Conservation (phyloP, 2,888 invertebrate genomes). For the Athripsodes cinereus region DNA sequence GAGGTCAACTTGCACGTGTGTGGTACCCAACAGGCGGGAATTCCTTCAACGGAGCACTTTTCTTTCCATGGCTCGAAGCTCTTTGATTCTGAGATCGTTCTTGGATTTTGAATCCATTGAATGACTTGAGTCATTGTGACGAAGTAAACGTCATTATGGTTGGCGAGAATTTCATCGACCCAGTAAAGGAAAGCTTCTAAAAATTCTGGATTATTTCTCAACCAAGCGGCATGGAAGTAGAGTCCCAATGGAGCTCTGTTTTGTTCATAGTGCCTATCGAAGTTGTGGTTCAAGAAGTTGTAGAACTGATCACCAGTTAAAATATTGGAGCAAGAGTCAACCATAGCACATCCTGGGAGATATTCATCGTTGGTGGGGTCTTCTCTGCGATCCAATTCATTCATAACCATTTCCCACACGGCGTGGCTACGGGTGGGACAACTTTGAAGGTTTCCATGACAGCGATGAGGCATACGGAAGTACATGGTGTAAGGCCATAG, state of each 20-base stretch:
- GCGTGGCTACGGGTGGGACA: constrained; percentile 90
- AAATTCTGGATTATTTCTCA: constrained; percentile 88
- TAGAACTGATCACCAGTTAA: constrained; percentile 89
- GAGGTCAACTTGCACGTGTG: constrained; percentile 87
- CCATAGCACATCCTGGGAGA: constrained; percentile 89
- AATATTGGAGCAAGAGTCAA: constrained; percentile 91
- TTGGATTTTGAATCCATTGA: constrained; percentile 92
- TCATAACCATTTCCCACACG: constrained; percentile 96
- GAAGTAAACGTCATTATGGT: constrained; percentile 88
- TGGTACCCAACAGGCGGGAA: constrained; percentile 79
- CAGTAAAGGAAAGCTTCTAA: constrained; percentile 88
- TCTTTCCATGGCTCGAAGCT: constrained; percentile 94
- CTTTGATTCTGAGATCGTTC: constrained; percentile 76
- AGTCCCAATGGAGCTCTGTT: constrained; percentile 84
- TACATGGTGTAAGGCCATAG: constrained; percentile 99
- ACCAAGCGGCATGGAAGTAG: constrained; percentile 92
- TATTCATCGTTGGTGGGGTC: constrained; percentile 86
- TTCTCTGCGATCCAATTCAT: constrained; percentile 86
- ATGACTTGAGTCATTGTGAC: constrained; percentile 95
- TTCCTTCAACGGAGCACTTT: constrained; percentile 84
- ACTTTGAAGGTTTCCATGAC: constrained; percentile 86
- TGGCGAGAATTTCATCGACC: constrained; percentile 82
- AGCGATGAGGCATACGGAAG: constrained; percentile 92
- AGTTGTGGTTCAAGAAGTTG: constrained; percentile 90
- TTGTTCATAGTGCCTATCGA: constrained; percentile 86